phyloP scores from a whole-genome alignment of 2,113 vertebrate genomes.

The Bufo bufo region DNA sequence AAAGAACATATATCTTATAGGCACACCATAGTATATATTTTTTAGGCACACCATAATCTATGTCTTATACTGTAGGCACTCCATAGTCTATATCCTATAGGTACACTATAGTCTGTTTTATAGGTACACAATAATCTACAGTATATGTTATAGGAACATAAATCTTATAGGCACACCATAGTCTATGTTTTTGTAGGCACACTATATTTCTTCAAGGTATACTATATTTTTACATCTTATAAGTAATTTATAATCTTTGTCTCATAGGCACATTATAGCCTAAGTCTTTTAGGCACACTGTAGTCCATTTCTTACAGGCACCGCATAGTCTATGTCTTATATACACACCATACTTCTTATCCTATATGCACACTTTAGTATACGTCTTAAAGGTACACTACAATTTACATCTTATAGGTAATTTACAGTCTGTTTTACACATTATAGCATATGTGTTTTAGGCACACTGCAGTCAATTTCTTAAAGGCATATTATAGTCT shows the following conservation, averaged over 20 bases:
- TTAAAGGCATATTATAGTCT: background rate
- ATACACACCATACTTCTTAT: too few species aligned
- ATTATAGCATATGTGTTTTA: background rate
- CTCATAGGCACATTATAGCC: background rate
- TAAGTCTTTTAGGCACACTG: background rate
- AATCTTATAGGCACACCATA: too few species aligned
- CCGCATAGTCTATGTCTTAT: too few species aligned
- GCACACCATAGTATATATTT: background rate
- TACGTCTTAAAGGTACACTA: background rate
- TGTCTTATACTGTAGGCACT: background rate
- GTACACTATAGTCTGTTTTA: too few species aligned
- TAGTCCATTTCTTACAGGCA: too few species aligned
- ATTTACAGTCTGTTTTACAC: background rate
- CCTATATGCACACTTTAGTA: background rate
- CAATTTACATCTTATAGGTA: background rate
- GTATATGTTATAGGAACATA: too few species aligned
- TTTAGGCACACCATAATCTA: background rate
- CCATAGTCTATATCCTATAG: background rate
- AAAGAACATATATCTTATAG: too few species aligned
- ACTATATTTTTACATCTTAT: too few species aligned
- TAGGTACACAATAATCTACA: too few species aligned
- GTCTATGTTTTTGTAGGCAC: too few species aligned
- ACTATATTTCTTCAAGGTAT: too few species aligned
- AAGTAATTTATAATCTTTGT: too few species aligned
- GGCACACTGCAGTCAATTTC: background rate